A percentile compares a stretch with the other conserved stretches of the same genome.
These are phyloP conservation scores for Tauraco erythrolophus DNA, from an alignment of 2,113 vertebrate species.

Conservation along the genomic window DNA sequence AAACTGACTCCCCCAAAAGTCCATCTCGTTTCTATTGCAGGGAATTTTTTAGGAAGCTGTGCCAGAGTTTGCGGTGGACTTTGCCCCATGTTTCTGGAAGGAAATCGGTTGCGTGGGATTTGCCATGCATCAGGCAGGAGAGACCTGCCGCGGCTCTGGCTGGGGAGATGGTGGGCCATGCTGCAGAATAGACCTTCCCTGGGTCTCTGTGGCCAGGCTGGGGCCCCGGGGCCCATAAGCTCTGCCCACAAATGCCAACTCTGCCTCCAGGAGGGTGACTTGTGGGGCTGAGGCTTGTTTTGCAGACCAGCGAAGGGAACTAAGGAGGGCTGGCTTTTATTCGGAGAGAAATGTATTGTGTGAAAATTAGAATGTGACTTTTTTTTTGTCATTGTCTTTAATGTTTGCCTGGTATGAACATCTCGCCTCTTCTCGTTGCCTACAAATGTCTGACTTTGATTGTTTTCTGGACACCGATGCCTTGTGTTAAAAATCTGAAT, in stretches of 20 bases:
- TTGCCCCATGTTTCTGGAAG: not conserved
- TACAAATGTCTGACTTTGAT: not conserved
- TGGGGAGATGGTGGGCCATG: not conserved
- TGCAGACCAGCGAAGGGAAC: not conserved
- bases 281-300: not conserved
- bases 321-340: not conserved
- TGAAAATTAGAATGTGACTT: not conserved
- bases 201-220: not conserved
- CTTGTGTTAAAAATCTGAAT: conserved; percentile 39
- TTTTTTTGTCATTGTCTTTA: not conserved
- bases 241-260: not conserved
- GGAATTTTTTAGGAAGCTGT: not conserved
- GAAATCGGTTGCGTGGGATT: not conserved
- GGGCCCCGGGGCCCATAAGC: too few relatives aligned
- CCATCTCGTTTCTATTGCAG: not conserved
- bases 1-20: not conserved
- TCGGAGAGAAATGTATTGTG: not conserved
- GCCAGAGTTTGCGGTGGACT: not conserved
- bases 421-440: not conserved
- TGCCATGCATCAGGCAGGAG: not conserved
- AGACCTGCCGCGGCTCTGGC: not conserved
- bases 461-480: not conserved
- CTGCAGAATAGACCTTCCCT: not conserved
- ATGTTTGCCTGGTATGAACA: not conserved
- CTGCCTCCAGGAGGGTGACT: not conserved